Conservation (phyloP, 2,113 vertebrate genomes). For the Hyla sarda region DNA sequence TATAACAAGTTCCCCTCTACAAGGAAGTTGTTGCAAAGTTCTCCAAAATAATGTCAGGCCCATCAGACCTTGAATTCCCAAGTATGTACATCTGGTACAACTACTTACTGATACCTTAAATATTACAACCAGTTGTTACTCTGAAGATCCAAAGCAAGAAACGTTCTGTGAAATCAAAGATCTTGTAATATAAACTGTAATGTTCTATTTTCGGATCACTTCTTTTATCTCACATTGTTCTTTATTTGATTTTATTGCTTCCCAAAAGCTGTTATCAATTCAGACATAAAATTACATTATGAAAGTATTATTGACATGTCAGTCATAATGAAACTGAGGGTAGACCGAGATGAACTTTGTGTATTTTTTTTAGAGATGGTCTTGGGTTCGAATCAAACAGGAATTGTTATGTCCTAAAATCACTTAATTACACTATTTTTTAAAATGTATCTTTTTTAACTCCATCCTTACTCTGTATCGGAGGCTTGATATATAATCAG, state of each 20-base stretch:
- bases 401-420: slow-evolving; percentile 1
- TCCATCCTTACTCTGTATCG: neutral
- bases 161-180: slow-evolving; percentile 46
- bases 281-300: slow-evolving; percentile 54
- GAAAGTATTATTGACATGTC: slow-evolving; percentile 48
- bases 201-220: slow-evolving; percentile 42
- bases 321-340: slow-evolving; percentile 35
- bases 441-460: neutral
- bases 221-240: slow-evolving; percentile 51
- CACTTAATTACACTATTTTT: neutral
- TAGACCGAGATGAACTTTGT: slow-evolving; percentile 47
- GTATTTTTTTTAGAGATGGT: slow-evolving; percentile 17
- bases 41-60: slow-evolving; percentile 35
- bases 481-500: too few species aligned
- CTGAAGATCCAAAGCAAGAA: slow-evolving; percentile 31
- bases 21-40: slow-evolving; percentile 38
- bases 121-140: slow-evolving; percentile 57
- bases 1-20: slow-evolving; percentile 33
- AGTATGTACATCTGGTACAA: slow-evolving; percentile 43
- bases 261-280: slow-evolving; percentile 56
- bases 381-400: neutral
- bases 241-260: slow-evolving; percentile 54
- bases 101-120: slow-evolving; percentile 47
- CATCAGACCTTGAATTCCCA: slow-evolving; percentile 35
- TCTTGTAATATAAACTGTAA: slow-evolving; percentile 48